Conservation (phyloP, 2,113 vertebrate species). For the Phycodurus eques region DNA sequence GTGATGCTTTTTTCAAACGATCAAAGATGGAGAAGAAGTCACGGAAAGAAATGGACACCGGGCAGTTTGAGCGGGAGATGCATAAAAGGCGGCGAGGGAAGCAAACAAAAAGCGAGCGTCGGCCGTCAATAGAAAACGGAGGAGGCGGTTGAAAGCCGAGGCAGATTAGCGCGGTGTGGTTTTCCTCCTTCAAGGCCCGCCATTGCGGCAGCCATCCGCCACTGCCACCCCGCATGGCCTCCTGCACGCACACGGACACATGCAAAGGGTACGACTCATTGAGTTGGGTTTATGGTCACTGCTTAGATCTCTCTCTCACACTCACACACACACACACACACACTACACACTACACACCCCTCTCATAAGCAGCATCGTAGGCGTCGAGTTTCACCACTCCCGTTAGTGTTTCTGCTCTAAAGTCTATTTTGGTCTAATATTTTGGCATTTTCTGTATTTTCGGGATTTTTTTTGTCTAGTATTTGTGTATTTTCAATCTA, state of each 20-base stretch:
- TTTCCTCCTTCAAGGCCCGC: slow-evolving; percentile 36
- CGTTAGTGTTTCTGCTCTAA: neutral
- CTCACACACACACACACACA: too few relatives aligned
- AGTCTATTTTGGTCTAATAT: neutral
- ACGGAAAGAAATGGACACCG: slow-evolving; percentile 37
- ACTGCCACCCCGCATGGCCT: neutral
- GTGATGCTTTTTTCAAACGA: neutral
- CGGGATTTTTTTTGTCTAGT: too few relatives aligned
- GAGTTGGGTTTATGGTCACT: neutral
- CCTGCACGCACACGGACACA: slow-evolving; percentile 9
- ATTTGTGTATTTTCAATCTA: too few relatives aligned
- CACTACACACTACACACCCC: neutral
- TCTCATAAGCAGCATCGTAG: neutral
- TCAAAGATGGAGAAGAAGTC: slow-evolving; percentile 4
- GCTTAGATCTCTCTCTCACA: slow-evolving; percentile 2
- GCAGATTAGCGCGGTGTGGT: slow-evolving; percentile 42
- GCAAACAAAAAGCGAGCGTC: slow-evolving; percentile 4
- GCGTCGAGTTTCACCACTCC: slow-evolving; percentile 24
- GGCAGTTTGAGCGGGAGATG: slow-evolving; percentile 43
- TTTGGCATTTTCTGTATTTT: neutral
- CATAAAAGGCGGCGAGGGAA: slow-evolving; percentile 41
- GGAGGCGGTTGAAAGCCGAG: slow-evolving; percentile 54
- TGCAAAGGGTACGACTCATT: neutral
- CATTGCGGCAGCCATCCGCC: slow-evolving; percentile 21
- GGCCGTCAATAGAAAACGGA: slow-evolving; percentile 37